Percentiles rank a stretch among this genome's conserved stretches.
Conservation (phyloP, 2,888 invertebrate genomes). For the Ormyrus labotus region DNA sequence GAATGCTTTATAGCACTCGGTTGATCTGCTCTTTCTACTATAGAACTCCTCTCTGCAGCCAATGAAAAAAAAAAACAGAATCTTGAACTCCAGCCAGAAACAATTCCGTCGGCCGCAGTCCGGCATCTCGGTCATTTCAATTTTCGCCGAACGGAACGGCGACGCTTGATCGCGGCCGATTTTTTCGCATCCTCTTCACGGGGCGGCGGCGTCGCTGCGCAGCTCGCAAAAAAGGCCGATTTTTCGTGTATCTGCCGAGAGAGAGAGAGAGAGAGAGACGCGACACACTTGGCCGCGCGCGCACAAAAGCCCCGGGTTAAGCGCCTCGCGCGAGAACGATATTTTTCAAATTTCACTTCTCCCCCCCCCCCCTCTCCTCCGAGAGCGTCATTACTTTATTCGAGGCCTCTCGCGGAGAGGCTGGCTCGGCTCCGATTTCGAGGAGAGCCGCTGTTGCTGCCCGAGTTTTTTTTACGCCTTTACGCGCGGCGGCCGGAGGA, state of each 20-base stretch:
- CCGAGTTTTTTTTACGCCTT: slow-evolving; percentile 30
- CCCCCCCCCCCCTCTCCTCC: background rate
- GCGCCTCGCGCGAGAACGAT: slow-evolving; percentile 1
- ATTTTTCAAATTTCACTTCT: slow-evolving; percentile 21
- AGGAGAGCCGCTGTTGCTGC: no score
- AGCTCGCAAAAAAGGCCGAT: background rate
- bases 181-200: slow-evolving; percentile 1
- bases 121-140: background rate
- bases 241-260: slow-evolving; percentile 24
- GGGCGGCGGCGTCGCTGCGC: background rate
- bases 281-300: slow-evolving; percentile 41
- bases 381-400: slow-evolving; percentile 63
- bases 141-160: background rate
- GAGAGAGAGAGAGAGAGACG: background rate
- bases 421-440: no score
- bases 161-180: background rate
- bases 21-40: no score
- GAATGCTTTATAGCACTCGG: no score
- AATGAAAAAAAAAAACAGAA: no score
- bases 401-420: slow-evolving; percentile 51
- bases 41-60: no score
- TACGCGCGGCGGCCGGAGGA: background rate
- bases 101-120: background rate
- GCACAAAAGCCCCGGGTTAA: slow-evolving; percentile 22
- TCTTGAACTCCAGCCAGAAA: background rate